phyloP scores from a whole-genome alignment of 2,113 vertebrate genomes.

The Psophia crepitans region DNA sequence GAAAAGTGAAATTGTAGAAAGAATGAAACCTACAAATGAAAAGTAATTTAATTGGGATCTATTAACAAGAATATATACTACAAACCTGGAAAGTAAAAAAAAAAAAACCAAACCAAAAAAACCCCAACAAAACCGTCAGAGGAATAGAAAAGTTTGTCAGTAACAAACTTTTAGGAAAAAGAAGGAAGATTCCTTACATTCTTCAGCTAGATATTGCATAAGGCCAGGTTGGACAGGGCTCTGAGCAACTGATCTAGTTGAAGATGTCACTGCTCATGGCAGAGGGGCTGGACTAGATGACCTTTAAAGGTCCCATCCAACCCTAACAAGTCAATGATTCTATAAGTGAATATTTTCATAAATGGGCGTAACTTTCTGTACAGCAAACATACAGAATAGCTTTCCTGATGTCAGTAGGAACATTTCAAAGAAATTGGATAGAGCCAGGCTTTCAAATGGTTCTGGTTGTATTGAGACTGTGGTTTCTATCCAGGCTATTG shows the following conservation, averaged over 20 bases:
- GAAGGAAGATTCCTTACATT: not conserved
- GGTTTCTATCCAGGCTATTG: not conserved
- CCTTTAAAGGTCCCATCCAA: not conserved
- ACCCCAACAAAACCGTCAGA: not conserved
- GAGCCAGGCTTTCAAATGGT: not conserved
- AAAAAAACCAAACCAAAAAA: not conserved
- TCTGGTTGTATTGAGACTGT: not conserved
- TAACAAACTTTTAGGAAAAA: too few relatives aligned
- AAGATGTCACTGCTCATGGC: not conserved
- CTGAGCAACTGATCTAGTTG: not conserved
- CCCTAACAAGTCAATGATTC: not conserved
- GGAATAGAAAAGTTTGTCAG: not conserved
- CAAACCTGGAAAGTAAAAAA: not conserved
- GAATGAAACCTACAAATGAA: not conserved
- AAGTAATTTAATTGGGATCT: accelerated
- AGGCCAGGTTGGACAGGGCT: accelerated
- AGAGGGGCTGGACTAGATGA: not conserved
- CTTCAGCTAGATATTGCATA: not conserved
- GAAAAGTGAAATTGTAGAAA: not conserved
- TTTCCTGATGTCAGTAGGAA: not conserved
- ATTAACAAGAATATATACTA: not conserved
- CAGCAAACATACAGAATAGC: not conserved
- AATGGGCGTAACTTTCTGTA: not conserved
- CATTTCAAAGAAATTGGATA: not conserved
- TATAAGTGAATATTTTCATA: not conserved